Evolutionary conservation across 2,113 vertebrate genomes (phyloP).

Genomic region (Gorsachius goisagi): DNA sequence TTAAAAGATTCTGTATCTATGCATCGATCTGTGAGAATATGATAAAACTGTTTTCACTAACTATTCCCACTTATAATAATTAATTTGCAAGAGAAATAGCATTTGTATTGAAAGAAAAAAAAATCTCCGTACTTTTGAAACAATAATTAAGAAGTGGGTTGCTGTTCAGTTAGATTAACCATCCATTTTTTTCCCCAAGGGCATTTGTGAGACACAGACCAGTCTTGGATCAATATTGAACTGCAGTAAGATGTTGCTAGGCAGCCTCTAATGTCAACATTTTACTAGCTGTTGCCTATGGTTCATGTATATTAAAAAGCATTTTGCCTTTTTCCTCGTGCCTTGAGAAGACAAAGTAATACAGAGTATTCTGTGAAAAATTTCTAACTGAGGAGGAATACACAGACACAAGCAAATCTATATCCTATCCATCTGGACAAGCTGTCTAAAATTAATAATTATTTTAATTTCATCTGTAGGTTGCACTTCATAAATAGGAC

Average conservation of each 20-base stretch:
- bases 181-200: neutral
- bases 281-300: neutral
- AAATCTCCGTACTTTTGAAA: neutral
- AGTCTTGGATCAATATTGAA: neutral
- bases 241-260: neutral
- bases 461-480: neutral
- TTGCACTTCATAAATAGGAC: neutral
- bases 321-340: neutral
- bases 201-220: neutral
- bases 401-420: neutral
- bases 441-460: neutral
- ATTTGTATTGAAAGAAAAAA: neutral
- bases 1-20: neutral
- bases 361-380: neutral
- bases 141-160: neutral
- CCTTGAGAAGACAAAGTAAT: neutral
- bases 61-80: neutral
- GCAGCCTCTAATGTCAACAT: neutral
- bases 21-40: neutral
- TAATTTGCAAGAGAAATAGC: neutral
- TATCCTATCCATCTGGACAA: neutral
- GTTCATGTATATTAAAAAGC: neutral
- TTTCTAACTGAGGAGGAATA: neutral
- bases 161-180: neutral
- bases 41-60: neutral